Conservation (phyloP, 2,888 invertebrate species). For the Drosophila setosimentum region DNA sequence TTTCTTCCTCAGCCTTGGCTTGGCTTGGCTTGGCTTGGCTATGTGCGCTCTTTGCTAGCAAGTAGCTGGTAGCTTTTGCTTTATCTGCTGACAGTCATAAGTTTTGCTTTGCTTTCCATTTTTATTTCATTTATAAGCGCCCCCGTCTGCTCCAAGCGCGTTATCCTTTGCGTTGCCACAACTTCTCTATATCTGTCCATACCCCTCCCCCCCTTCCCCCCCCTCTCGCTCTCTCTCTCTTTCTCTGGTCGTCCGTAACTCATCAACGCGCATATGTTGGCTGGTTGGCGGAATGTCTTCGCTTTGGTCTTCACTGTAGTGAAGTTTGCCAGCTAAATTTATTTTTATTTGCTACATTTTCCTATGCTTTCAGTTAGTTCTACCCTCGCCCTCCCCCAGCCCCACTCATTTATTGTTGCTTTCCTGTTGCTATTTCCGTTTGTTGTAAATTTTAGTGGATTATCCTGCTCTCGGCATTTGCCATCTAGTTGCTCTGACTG, state of each 20-base stretch:
- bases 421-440: constrained; percentile 82
- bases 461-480: constrained; percentile 67
- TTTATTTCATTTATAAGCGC: constrained; percentile 80
- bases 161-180: constrained; percentile 30
- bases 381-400: neutral
- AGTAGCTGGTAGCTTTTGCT: constrained; percentile 66
- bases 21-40: neutral
- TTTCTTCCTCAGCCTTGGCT: neutral
- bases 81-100: constrained; percentile 81
- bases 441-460: constrained; percentile 82
- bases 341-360: constrained; percentile 79
- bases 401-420: constrained; percentile 55
- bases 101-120: constrained; percentile 81
- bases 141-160: constrained; percentile 21
- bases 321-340: constrained; percentile 61
- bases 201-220: neutral
- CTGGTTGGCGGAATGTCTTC: constrained; percentile 28
- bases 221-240: neutral
- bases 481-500: constrained; percentile 12
- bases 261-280: constrained; percentile 80
- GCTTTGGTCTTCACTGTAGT: constrained; percentile 11
- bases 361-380: constrained; percentile 26
- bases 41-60: constrained; percentile 13
- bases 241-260: constrained; percentile 55
- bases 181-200: too few species aligned